Base-by-base conservation (phyloP, 2,888 invertebrate genomes). In the Chesias legatella region DNA sequence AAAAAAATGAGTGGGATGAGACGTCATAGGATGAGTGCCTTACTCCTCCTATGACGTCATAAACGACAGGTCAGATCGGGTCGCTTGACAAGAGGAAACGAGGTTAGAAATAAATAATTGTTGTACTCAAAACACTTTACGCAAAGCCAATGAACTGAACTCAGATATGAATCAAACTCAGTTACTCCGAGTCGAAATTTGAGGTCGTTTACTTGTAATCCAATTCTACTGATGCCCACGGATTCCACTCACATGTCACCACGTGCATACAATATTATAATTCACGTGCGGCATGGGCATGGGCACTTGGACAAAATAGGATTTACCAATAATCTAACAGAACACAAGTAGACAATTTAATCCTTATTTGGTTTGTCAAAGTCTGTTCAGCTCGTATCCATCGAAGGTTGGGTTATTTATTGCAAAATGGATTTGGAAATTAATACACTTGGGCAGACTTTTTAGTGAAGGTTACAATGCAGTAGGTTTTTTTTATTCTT, bases 171-270 rank as follows among this genome's bases (percentile, higher is more conserved):
- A n/a, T 9, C 3, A 13, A 9, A 8, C 10, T 17, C 17, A 23
- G 30, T 24, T 35, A 27, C 22, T 17, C n/a, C n/a, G 10, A 42
- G 24, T 36, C 25, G 35, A 27, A 36, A 37, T 23, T 28, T 42
- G 20, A 38, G 38, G 23, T 31, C 25, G 33, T n/a, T 36, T 7
- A n/a, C 20, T 13, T 21, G 9, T 37, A 50, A 48, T 46, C 48
- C 43, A 37, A 48, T 50, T 44, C 33, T 44, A 6, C 23, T 22
- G 29, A 22, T 31, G 4, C 7, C 22, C 22, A 31, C 32, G 46
- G 51, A 46, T 48, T 53, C 6, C 11, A 13, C 9, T 32, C 47
- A 39, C 48, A 33, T 43, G 40, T 38, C 27, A 4, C 11, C 49
- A 35, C 35, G 29, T 33, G 42, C 25, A 20, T 6, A 17, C 10